A percentile compares a stretch with the other conserved stretches of the same genome.
Evolutionary conservation across 2,113 vertebrate species (phyloP).

Genomic region (Oplegnathus fasciatus): DNA sequence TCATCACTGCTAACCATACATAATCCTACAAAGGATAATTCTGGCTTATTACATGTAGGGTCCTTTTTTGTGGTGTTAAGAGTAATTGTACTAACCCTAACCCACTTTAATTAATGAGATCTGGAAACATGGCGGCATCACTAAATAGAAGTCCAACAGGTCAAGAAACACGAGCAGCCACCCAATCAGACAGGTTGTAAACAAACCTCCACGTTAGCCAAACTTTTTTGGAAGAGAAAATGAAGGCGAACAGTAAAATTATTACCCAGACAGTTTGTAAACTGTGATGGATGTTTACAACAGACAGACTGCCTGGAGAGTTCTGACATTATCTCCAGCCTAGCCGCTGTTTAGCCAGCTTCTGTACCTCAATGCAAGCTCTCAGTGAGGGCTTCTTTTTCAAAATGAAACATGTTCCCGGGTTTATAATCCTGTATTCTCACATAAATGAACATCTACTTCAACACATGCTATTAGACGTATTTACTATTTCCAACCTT

Average conservation of each 20-base stretch:
- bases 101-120: neutral
- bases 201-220: too few relatives aligned
- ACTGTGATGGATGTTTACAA: too few relatives aligned
- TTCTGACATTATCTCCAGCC: neutral
- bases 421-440: too few relatives aligned
- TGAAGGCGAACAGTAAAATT: neutral
- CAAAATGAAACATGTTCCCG: too few relatives aligned
- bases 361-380: too few relatives aligned
- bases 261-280: neutral
- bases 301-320: neutral
- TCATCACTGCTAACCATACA: neutral
- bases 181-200: neutral
- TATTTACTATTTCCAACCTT: too few relatives aligned
- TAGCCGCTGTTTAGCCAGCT: too few relatives aligned
- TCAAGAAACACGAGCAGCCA: neutral
- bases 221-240: neutral
- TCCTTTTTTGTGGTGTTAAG: neutral
- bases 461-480: too few relatives aligned
- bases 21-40: neutral
- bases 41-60: neutral
- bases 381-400: too few relatives aligned
- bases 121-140: neutral
- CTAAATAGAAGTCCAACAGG: neutral
- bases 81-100: neutral
- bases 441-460: too few relatives aligned